These are phyloP conservation scores for Diarsia mendica DNA, from an alignment of 2,888 invertebrate genomes.

Conservation along the genomic window DNA sequence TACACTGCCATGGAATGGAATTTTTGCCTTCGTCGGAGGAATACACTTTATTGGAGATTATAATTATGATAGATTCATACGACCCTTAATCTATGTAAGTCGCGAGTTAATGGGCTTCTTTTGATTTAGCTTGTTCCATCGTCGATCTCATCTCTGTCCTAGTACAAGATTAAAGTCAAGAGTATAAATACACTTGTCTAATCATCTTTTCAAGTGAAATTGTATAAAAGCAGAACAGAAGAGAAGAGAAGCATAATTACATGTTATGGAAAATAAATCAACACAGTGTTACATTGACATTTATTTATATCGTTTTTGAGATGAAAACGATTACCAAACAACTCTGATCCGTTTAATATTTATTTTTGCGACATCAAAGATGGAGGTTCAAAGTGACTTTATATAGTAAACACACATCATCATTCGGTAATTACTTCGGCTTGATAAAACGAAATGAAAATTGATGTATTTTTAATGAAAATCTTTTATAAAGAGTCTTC, in stretches of 20 bases:
- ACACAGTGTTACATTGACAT: constrained; percentile 7
- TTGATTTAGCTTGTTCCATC: no score
- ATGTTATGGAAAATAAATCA: constrained; percentile 22
- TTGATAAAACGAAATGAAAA: constrained; percentile 20
- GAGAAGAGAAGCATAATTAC: constrained; percentile 18
- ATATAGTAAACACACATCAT: constrained; percentile 61
- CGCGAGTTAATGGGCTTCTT: no score
- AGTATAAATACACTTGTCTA: background rate
- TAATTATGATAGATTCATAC: no score
- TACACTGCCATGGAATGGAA: no score
- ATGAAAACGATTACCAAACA: constrained; percentile 49
- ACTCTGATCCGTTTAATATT: constrained; percentile 55
- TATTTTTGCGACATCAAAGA: constrained; percentile 65
- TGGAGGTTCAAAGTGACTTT: constrained; percentile 56
- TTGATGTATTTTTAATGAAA: constrained; percentile 22
- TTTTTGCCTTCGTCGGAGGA: no score
- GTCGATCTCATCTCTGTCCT: no score
- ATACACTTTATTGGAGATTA: no score
- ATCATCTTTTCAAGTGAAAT: background rate
- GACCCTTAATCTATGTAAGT: no score
- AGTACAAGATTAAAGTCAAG: no score
- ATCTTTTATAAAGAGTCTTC: background rate
- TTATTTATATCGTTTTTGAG: constrained; percentile 34
- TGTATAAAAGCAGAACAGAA: background rate
- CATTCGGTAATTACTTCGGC: constrained; percentile 61